A percentile compares a stretch with the other conserved stretches of the same genome.
Conservation (phyloP, 2,797 vertebrate genomes). For the Leptatherina wallacei region DNA sequence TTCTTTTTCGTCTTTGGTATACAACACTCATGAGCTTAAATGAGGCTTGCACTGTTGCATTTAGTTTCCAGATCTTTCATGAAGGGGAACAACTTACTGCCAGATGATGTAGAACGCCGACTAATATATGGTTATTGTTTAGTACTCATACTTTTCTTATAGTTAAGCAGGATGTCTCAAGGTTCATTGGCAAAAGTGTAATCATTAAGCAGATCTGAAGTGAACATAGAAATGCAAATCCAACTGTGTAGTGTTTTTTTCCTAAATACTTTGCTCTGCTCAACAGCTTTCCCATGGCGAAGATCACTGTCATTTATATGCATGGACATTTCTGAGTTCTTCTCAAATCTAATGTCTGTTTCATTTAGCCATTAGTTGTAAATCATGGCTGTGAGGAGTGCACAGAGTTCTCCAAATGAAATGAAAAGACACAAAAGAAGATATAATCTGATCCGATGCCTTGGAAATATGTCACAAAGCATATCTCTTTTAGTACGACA, state of each 20-base stretch:
- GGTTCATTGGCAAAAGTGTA: background rate
- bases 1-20: background rate
- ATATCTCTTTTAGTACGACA: background rate
- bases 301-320: slow-evolving; percentile 1
- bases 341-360: background rate
- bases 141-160: background rate
- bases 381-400: background rate
- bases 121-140: background rate
- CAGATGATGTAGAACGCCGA: slow-evolving; percentile 16
- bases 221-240: background rate
- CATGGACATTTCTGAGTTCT: background rate
- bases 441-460: background rate
- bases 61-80: slow-evolving; percentile 9
- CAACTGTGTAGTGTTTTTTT: background rate
- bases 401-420: background rate
- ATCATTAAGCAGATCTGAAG: background rate
- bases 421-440: background rate
- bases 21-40: background rate
- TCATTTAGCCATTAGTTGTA: background rate
- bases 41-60: background rate
- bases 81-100: slow-evolving; percentile 5
- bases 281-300: background rate
- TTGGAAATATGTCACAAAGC: background rate
- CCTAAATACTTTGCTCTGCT: background rate
- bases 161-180: background rate